Percentiles rank a stretch among this genome's conserved stretches.
These are phyloP conservation scores for Xiphorhynchus erythropygius DNA, from an alignment of 2,797 vertebrate genomes.

Conservation along the genomic window DNA sequence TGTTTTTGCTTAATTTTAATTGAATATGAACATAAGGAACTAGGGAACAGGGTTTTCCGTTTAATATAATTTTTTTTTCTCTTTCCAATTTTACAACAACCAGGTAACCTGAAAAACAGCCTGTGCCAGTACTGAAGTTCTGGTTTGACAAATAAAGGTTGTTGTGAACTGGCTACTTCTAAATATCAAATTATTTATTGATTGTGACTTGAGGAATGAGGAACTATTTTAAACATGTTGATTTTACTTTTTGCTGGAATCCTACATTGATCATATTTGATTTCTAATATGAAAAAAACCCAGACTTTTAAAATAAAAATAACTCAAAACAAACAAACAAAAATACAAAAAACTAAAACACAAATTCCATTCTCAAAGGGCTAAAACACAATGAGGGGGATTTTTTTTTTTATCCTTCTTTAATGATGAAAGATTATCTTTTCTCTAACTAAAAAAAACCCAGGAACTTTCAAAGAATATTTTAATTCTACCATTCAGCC, in stretches of 20 bases:
- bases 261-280: background rate
- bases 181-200: background rate
- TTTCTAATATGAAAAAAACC: background rate
- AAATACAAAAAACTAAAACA: background rate
- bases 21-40: background rate
- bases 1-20: slow-evolving; percentile 11
- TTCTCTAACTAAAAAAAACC: background rate
- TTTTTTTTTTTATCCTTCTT: background rate
- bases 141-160: background rate
- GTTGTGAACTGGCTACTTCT: background rate
- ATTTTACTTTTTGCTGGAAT: background rate
- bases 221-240: background rate
- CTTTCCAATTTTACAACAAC: background rate
- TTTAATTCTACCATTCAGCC: background rate
- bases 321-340: accelerated
- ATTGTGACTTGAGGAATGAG: background rate
- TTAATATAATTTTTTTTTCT: background rate
- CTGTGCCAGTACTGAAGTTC: background rate
- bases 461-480: background rate
- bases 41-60: background rate
- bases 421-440: background rate
- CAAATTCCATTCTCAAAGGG: background rate
- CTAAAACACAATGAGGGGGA: background rate
- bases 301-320: background rate
- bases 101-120: background rate